Evolutionary conservation across 2,888 invertebrate genomes (phyloP).

Genomic region (Lucinisca nassula): DNA sequence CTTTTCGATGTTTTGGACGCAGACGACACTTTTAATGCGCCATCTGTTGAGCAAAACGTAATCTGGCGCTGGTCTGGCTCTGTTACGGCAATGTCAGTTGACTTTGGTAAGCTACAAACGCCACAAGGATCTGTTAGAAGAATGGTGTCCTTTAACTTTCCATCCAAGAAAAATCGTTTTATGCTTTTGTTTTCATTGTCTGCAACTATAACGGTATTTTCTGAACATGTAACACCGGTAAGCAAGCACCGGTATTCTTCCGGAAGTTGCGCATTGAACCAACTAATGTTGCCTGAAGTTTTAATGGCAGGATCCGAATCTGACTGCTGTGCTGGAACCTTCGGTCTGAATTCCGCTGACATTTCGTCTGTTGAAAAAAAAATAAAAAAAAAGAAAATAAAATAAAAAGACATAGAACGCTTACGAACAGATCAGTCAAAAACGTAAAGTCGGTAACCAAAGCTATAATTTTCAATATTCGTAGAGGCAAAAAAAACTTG

Average conservation of each 20-base stretch:
- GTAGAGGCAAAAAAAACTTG: neutral
- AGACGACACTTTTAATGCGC: constrained; percentile 56
- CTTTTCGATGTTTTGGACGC: constrained; percentile 67
- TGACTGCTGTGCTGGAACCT: constrained; percentile 47
- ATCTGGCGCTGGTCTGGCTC: constrained; percentile 66
- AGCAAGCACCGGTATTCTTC: constrained; percentile 67
- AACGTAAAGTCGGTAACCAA: neutral
- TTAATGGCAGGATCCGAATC: constrained; percentile 36
- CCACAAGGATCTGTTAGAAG: constrained; percentile 72
- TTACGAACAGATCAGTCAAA: too few relatives aligned
- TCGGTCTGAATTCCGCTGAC: constrained; percentile 41
- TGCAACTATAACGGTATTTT: constrained; percentile 56
- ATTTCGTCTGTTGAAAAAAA: constrained; percentile 32
- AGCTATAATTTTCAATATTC: neutral
- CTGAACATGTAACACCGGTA: constrained; percentile 62
- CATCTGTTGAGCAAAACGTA: constrained; percentile 67
- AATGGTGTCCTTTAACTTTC: constrained; percentile 57
- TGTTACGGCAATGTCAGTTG: constrained; percentile 66
- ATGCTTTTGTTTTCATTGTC: constrained; percentile 73
- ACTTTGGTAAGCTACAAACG: constrained; percentile 53
- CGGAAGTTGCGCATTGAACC: constrained; percentile 59
- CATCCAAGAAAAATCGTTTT: constrained; percentile 66
- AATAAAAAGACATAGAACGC: too few relatives aligned
- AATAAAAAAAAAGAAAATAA: too few relatives aligned
- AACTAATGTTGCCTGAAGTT: constrained; percentile 1